Percentiles rank a stretch among this genome's conserved stretches.
Conservation (phyloP, 2,888 invertebrate species). For the Drosophila subquinaria region DNA sequence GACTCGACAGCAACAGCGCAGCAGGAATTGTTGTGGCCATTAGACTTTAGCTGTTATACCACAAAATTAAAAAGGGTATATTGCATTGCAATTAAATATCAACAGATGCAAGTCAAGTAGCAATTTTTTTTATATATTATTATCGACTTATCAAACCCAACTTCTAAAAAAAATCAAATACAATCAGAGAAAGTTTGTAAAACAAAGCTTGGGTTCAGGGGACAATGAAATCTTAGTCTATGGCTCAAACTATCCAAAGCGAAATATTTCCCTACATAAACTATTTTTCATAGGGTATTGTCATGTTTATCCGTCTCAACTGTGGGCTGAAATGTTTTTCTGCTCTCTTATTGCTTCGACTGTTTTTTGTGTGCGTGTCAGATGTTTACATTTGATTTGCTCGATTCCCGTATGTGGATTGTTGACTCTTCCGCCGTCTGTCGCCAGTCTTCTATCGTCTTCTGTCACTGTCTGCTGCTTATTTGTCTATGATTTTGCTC, state of each 20-base stretch:
- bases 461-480: conserved; percentile 17
- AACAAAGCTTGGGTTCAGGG: too few species aligned
- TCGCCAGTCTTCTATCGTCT: background rate
- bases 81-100: background rate
- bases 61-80: background rate
- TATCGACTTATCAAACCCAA: too few species aligned
- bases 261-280: too few species aligned
- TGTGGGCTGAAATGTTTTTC: conserved; percentile 7
- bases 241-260: background rate
- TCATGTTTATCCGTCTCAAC: background rate
- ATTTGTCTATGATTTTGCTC: conserved; percentile 64
- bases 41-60: conserved; percentile 13
- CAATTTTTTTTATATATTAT: background rate
- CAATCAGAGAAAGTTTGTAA: too few species aligned
- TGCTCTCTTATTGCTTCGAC: conserved; percentile 23
- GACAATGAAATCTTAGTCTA: too few species aligned
- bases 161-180: too few species aligned
- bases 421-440: conserved; percentile 25
- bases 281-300: conserved; percentile 30
- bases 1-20: conserved; percentile 18
- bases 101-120: background rate
- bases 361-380: conserved; percentile 23
- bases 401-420: conserved; percentile 56
- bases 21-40: conserved; percentile 32
- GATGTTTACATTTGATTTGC: conserved; percentile 77